Evolutionary conservation across 2,888 invertebrate species (phyloP).

Genomic region (Tridacna crocea): DNA sequence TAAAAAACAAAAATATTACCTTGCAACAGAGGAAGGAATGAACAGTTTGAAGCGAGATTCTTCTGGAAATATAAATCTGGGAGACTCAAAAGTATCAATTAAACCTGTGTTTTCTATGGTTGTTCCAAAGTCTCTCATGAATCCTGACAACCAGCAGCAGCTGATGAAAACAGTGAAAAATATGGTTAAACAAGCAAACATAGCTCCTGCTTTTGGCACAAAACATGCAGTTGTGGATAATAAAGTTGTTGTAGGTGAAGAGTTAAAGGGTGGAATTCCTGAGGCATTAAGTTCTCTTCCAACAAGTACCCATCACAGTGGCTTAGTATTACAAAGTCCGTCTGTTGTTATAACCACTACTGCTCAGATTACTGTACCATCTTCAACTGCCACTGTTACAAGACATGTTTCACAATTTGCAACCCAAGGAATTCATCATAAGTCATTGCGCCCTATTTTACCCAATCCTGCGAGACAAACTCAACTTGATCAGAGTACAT

Average conservation of each 20-base stretch:
- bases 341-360: background rate
- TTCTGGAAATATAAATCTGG: slow-evolving; percentile 32
- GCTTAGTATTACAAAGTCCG: background rate
- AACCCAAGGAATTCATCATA: background rate
- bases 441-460: background rate
- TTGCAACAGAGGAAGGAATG: slow-evolving; percentile 36
- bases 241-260: background rate
- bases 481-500: background rate
- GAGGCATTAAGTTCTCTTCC: background rate
- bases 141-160: slow-evolving; percentile 41
- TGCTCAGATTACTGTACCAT: background rate
- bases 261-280: background rate
- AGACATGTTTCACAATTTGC: background rate
- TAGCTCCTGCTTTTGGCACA: background rate
- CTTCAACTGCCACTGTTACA: background rate
- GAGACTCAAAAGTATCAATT: slow-evolving; percentile 33
- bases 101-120: slow-evolving; percentile 59
- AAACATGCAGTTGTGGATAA: background rate
- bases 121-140: slow-evolving; percentile 51
- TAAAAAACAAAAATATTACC: slow-evolving; percentile 32
- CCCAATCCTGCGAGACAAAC: too few species aligned
- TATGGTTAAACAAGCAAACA: slow-evolving; percentile 39
- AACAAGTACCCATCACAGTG: background rate
- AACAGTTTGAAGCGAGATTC: slow-evolving; percentile 28
- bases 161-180: slow-evolving; percentile 48